Base-by-base conservation (phyloP, 2,888 invertebrate species). In the Diarsia rubi region DNA sequence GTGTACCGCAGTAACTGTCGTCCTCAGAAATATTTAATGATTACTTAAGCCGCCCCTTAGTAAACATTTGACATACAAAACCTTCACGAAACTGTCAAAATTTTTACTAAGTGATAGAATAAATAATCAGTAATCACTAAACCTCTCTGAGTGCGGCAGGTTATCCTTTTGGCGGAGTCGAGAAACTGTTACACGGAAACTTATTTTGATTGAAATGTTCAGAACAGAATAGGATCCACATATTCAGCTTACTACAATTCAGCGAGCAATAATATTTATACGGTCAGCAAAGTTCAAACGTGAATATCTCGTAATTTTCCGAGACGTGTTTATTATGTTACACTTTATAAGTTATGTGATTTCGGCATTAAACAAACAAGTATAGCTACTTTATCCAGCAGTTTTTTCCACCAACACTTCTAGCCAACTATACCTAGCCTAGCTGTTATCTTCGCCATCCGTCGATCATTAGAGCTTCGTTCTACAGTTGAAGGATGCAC, bases 401-500 rank as follows among this genome's bases (percentile, higher is more conserved):
- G 11, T 59, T 60, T 60, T 37, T 60, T 5, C 11, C 12, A 27
- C 24, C 24, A 24, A 42, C n/a, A n/a, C 42, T 42, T 60, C 24
- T 14, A 24, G 14, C n/a, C 57, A 0, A 24, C 54, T 54, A 24
- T 24, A 24, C 11, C 14, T 24, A 24, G 54, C 24, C 5, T 27
- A 54, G 16, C 14, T 49, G 63, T 64, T 67, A 59, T 24, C 24
- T n/a, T 2, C 3, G 6, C 27, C 63, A 59, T 11, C 49, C 14
- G 37, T 78, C 59, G 79, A 78, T 68, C 79, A 78, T 78, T 79
- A 79, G 31, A 68, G 59, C 78, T 65, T 47, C 45, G 59, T 59
- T 31, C 57, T 79, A 57, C 49, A 76, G 57, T 68, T 52, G 27
- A 6, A 68, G 45, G 74, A 79, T 64, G 68, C 75, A 12, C 52